Percentiles rank a stretch among this genome's conserved stretches.
These are phyloP conservation scores for Echeneis naucrates DNA, from an alignment of 2,797 vertebrate species.

Conservation along the genomic window DNA sequence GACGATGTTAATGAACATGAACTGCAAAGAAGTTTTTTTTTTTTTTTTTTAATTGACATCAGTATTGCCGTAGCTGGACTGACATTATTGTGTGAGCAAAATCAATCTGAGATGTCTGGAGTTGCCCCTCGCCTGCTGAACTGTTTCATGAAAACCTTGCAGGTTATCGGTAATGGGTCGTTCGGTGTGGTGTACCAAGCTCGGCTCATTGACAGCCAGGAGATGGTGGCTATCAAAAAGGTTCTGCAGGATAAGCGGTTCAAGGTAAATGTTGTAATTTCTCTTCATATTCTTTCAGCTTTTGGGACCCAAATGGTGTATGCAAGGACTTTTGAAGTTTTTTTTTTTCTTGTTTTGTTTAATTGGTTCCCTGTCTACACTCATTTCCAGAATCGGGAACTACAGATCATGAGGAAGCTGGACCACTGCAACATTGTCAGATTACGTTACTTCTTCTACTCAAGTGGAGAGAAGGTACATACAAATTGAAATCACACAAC, in stretches of 20 bases:
- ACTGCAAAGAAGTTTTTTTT: neutral
- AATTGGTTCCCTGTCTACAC: neutral
- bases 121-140: neutral
- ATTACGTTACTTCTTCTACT: constrained; percentile 95
- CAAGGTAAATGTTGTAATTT: constrained; percentile 80
- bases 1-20: neutral
- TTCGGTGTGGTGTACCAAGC: constrained; percentile 95
- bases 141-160: neutral
- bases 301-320: neutral
- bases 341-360: neutral
- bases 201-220: constrained; percentile 90
- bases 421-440: constrained; percentile 95
- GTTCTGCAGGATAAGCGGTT: constrained; percentile 95
- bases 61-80: neutral
- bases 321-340: neutral
- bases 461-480: constrained; percentile 91
- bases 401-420: constrained; percentile 94
- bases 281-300: neutral
- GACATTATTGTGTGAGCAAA: neutral
- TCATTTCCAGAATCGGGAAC: constrained; percentile 88
- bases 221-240: constrained; percentile 95
- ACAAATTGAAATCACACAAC: neutral
- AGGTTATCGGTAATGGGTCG: constrained; percentile 92
- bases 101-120: no score
- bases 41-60: neutral